A percentile compares a stretch with the other conserved stretches of the same genome.
Conservation (phyloP, 1,140 invertebrate genomes). For the Drosophila subobscura region DNA sequence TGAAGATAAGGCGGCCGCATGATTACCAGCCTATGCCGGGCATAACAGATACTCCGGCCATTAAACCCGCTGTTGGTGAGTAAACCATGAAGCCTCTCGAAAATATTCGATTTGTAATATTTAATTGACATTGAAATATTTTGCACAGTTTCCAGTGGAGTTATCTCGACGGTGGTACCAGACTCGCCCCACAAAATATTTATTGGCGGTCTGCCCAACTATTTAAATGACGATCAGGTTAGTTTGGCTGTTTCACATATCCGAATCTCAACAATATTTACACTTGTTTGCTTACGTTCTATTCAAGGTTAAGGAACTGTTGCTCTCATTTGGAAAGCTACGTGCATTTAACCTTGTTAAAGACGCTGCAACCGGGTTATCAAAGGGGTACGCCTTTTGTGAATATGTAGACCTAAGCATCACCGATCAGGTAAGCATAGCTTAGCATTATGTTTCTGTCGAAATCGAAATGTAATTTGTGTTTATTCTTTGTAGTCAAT, state of each 20-base stretch:
- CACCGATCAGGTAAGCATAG: constrained; percentile 94
- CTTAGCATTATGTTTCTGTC: background rate
- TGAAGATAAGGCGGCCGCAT: constrained; percentile 98
- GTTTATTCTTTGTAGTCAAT: constrained; percentile 89
- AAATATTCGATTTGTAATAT: background rate
- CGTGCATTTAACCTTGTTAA: constrained; percentile 99
- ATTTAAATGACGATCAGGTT: constrained; percentile 99
- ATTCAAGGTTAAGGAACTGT: constrained; percentile 95
- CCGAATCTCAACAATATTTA: background rate
- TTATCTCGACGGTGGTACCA: constrained; percentile 94
- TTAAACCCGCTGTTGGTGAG: constrained; percentile 91
- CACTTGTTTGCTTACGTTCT: background rate
- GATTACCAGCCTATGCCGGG: constrained; percentile 99
- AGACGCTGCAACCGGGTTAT: constrained; percentile 97
- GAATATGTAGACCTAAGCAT: constrained; percentile 99
- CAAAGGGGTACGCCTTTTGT: constrained; percentile 99
- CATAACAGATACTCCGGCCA: constrained; percentile 93
- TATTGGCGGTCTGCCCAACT: constrained; percentile 99
- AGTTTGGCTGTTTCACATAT: constrained; percentile 55
- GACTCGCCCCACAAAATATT: constrained; percentile 99
- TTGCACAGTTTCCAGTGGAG: constrained; percentile 86
- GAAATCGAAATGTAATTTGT: constrained; percentile 5
- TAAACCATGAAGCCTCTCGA: constrained; percentile 17
- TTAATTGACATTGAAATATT: too few species aligned
- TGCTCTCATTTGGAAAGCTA: constrained; percentile 98